A percentile compares a stretch with the other conserved stretches of the same genome.
Evolutionary conservation across 2,888 invertebrate genomes (phyloP).

Genomic region (Ceriagrion tenellum): DNA sequence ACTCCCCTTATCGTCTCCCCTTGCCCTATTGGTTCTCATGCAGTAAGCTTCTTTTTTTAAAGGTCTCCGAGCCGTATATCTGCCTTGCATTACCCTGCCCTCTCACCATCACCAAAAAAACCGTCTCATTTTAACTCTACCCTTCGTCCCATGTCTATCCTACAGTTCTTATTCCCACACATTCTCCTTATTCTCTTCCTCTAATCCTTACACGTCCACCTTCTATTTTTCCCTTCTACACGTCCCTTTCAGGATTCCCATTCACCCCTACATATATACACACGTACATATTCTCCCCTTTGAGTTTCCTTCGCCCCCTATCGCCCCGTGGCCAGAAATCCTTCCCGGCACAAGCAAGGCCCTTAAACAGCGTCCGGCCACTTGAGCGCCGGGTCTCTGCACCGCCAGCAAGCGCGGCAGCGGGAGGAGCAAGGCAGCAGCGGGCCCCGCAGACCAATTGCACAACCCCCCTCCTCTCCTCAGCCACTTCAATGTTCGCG

Average conservation of each 20-base stretch:
- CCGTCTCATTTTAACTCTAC: not conserved
- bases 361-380: constrained; percentile 42
- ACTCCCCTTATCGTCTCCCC: not conserved
- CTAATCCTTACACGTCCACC: not conserved
- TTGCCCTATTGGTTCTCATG: not conserved
- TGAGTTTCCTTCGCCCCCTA: not conserved
- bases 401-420: not conserved
- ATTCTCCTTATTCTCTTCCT: not conserved
- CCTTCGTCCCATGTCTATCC: not conserved
- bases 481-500: constrained; percentile 51
- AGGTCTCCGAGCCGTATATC: not conserved
- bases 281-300: not conserved
- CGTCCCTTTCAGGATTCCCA: not conserved
- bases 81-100: constrained; percentile 1
- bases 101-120: not conserved
- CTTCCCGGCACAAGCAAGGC: not conserved
- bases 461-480: constrained; percentile 31
- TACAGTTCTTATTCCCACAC: not conserved
- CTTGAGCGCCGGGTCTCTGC: not conserved
- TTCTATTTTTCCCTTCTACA: not conserved
- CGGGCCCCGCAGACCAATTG: not conserved
- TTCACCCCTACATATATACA: not conserved
- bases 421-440: not conserved
- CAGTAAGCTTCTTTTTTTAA: constrained; percentile 7
- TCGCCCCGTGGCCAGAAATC: not conserved